A percentile compares a stretch with the other conserved stretches of the same genome.
These are phyloP conservation scores for Lithophane ornitopus DNA, from an alignment of 2,888 invertebrate species.

Conservation along the genomic window DNA sequence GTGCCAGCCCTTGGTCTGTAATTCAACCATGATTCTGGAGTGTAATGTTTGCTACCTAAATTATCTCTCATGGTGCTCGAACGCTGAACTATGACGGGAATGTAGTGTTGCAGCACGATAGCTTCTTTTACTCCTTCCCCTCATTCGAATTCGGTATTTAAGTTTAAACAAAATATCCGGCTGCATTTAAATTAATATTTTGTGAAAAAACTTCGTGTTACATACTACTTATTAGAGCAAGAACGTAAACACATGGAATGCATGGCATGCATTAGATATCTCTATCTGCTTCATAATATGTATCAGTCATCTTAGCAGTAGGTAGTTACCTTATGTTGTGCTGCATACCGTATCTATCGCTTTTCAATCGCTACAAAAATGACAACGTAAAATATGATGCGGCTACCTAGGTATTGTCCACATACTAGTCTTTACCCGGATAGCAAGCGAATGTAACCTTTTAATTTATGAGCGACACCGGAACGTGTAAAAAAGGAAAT, in stretches of 20 bases:
- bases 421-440: neutral
- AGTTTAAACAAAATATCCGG: constrained; percentile 31
- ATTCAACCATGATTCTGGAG: constrained; percentile 47
- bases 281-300: neutral
- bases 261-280: neutral
- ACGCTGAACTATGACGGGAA: constrained; percentile 36
- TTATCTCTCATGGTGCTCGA: constrained; percentile 47
- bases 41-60: constrained; percentile 52
- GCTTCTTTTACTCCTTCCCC: constrained; percentile 28
- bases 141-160: constrained; percentile 47
- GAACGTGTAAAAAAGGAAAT: constrained; percentile 36
- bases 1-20: constrained; percentile 47
- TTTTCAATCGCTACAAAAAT: neutral
- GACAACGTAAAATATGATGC: neutral
- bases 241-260: neutral
- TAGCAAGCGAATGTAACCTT: constrained; percentile 28
- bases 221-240: neutral
- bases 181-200: constrained; percentile 13
- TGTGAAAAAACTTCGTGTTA: neutral
- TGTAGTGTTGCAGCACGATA: constrained; percentile 33
- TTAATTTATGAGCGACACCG: constrained; percentile 34
- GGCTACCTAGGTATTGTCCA: neutral
- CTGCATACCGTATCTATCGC: neutral
- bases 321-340: neutral
- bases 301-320: neutral